phyloP scores from a whole-genome alignment of 2,113 vertebrate species.

The Ariopsis seemanni region DNA sequence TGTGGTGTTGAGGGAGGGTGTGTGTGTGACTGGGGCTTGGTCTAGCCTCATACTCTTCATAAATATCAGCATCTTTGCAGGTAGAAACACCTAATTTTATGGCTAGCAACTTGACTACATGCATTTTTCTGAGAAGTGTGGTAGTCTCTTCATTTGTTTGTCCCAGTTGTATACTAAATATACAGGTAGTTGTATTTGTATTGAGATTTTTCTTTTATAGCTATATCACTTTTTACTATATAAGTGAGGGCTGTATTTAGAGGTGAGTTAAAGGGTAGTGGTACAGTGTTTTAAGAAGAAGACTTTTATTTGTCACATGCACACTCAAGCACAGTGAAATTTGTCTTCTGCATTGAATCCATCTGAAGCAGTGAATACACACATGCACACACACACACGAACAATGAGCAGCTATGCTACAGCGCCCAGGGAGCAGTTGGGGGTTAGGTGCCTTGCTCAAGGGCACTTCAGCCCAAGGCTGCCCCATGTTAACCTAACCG shows the following conservation, averaged over 20 bases:
- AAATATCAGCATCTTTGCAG: conserved; percentile 33
- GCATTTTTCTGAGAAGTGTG: neutral
- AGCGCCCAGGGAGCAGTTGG: no score
- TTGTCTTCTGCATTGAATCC: no score
- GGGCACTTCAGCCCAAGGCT: no score
- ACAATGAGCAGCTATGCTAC: no score
- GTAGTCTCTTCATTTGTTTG: neutral
- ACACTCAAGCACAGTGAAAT: no score
- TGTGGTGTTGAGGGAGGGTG: conserved; percentile 18
- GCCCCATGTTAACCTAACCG: no score
- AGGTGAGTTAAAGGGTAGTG: neutral
- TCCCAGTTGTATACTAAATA: neutral
- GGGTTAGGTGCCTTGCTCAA: no score
- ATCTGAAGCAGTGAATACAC: no score
- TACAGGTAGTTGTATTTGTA: neutral
- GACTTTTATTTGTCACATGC: no score
- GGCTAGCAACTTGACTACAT: neutral
- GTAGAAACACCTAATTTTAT: conserved; percentile 11
- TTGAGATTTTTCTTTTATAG: neutral
- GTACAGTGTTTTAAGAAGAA: no score
- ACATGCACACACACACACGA: no score
- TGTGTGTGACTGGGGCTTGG: conserved; percentile 21
- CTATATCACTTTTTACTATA: no score
- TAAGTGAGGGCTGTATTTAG: neutral
- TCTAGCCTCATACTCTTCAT: conserved; percentile 15